Evolutionary conservation across 92 coral and sea anemone species (phyloP).

Genomic region (Actinostola sp.): DNA sequence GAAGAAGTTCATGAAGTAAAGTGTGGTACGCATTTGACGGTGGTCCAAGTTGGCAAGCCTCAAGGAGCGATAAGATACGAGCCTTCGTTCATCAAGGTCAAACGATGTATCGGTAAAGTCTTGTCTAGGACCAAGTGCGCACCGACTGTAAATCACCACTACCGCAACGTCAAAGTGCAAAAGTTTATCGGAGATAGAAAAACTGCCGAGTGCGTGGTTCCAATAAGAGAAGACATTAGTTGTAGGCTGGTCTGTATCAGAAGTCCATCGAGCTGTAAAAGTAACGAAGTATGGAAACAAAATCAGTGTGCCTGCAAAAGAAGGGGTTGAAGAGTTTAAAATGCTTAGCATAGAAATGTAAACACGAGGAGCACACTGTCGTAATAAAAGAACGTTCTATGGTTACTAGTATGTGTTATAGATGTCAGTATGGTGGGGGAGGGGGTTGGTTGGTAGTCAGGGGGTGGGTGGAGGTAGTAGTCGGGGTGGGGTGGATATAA

Average conservation of each 20-base stretch:
- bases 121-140: not conserved
- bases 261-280: not conserved
- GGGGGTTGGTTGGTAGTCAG: too few relatives aligned
- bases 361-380: too few relatives aligned
- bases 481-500: too few relatives aligned
- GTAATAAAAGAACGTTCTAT: too few relatives aligned
- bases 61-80: not conserved
- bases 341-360: not conserved
- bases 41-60: not conserved
- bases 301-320: not conserved
- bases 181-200: not conserved
- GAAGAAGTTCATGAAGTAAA: not conserved
- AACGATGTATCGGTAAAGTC: slow-evolving; percentile 4
- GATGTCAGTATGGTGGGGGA: too few relatives aligned
- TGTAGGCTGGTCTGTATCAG: not conserved
- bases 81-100: slow-evolving; percentile 5
- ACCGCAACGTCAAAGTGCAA: slow-evolving; percentile 1
- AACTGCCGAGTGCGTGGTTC: not conserved
- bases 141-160: not conserved
- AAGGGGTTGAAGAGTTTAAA: not conserved
- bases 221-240: not conserved
- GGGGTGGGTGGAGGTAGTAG: too few relatives aligned
- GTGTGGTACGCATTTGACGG: not conserved
- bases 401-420: too few relatives aligned
- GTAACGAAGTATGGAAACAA: not conserved